Evolutionary conservation across 2,888 invertebrate genomes (phyloP), one percentile per base, ranked within the genome.

Genomic region (Stramonita haemastoma): DNA sequence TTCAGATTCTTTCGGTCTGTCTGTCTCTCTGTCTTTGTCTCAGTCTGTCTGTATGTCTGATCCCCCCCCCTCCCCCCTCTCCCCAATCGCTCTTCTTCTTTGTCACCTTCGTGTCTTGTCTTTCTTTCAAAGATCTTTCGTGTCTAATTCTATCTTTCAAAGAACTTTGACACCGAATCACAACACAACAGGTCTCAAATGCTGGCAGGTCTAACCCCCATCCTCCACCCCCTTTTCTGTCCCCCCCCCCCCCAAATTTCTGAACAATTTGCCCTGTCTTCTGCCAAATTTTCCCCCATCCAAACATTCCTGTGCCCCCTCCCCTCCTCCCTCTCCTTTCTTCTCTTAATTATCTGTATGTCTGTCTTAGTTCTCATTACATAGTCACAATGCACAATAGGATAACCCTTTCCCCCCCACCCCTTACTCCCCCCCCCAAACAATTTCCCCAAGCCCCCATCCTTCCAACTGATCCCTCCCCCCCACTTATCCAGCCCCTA

Each of bases 371-470:
- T 2, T 46, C 46, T 46, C 4, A 46, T 46, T 46, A 46, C 5
- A 79, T 79, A 13, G 11, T 79, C 34, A 79, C 79, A 79, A 34
- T 79, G 73, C 73, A 73, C 73, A 73, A 73, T 73, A 29, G 73
- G 73, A n/a, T 11, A 11, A 26, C 73, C n/a, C 73, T n/a, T 22
- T 26, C n/a, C 22, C 73, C 1, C 29, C 26, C 73, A 4, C 73
- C 22, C 29, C 73, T 26, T 4, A 26, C n/a, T 73, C n/a, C 73
- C 73, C 11, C 0, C 1, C n/a, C 34, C 79, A 13, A 1, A 5
- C 32, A 4, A 29, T 17, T 32, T 29, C 22, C 6, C 81, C 0
- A 34, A 34, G 26, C 36, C 81, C 22, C 22, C 81, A 19, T 46
- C 8, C 81, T 22, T 17, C 79, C 22, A 13, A 11, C 79, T 34